These are phyloP conservation scores for Babylonia areolata DNA, from an alignment of 1,140 invertebrate genomes.

Conservation along the genomic window DNA sequence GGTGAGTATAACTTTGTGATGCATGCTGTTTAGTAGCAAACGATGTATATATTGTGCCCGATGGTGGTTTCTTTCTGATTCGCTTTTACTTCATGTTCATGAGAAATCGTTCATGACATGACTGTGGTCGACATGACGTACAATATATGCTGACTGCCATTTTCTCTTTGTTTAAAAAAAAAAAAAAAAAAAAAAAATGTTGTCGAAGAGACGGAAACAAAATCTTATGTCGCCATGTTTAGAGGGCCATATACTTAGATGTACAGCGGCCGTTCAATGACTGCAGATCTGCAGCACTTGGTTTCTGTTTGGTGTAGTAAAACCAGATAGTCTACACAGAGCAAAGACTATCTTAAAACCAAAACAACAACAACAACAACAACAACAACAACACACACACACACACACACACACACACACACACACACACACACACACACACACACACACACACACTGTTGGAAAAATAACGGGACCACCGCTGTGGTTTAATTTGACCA, in stretches of 20 bases:
- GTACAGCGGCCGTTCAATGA: neutral
- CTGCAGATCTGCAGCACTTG: neutral
- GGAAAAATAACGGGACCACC: neutral
- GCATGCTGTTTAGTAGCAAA: too few relatives aligned
- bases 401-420: neutral
- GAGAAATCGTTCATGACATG: neutral
- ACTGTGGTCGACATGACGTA: conserved; percentile 7
- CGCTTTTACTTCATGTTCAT: neutral
- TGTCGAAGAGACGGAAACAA: too few relatives aligned
- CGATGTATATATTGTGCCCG: too few relatives aligned
- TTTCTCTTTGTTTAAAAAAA: neutral
- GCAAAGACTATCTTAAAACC: neutral
- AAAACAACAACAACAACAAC: neutral
- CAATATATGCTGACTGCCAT: neutral
- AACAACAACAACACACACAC: neutral
- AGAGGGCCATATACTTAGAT: too few relatives aligned
- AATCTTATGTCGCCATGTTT: too few relatives aligned
- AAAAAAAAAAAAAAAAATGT: neutral
- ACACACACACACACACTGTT: neutral
- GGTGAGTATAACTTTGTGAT: too few relatives aligned
- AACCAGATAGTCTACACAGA: neutral
- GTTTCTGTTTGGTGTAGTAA: too few relatives aligned
- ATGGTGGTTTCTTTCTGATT: too few relatives aligned
- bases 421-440: neutral
- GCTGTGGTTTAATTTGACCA: neutral